A percentile compares a stretch with the other conserved stretches of the same genome.
These are phyloP conservation scores for Ecdyonurus torrentis DNA, from an alignment of 2,888 invertebrate species.

Conservation along the genomic window DNA sequence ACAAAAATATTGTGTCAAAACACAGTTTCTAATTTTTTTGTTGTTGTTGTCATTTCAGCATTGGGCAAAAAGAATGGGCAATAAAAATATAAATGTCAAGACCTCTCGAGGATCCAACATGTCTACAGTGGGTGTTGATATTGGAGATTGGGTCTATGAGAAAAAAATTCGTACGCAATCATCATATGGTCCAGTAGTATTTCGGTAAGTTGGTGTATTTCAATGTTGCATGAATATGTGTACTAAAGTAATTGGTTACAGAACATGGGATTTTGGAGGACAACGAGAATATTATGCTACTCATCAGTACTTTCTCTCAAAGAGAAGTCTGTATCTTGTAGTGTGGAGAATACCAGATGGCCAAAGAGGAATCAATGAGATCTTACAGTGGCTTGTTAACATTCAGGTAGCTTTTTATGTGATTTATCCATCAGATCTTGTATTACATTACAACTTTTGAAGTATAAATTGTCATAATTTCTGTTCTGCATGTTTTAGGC, in stretches of 20 bases:
- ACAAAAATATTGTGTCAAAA: too few species aligned
- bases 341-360: conserved; percentile 92
- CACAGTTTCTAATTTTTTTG: too few species aligned
- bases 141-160: conserved; percentile 88
- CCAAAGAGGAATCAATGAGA: conserved; percentile 70
- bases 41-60: conserved; percentile 44
- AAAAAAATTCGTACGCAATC: conserved; percentile 59
- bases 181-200: conserved; percentile 67
- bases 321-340: conserved; percentile 85
- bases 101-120: conserved; percentile 63
- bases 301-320: conserved; percentile 95
- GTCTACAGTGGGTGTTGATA: conserved; percentile 96
- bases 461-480: too few species aligned
- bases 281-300: conserved; percentile 97
- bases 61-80: conserved; percentile 92
- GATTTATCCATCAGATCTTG: neutral
- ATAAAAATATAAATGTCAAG: conserved; percentile 60
- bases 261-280: conserved; percentile 99
- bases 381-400: conserved; percentile 91
- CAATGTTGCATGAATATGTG: neutral
- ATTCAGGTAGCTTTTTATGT: conserved; percentile 44
- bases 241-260: conserved; percentile 14
- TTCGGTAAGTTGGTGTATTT: conserved; percentile 24
- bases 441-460: too few species aligned
- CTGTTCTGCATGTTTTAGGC: conserved; percentile 43